Conservation (phyloP, 2,113 vertebrate species). For the Leuciscus idus region DNA sequence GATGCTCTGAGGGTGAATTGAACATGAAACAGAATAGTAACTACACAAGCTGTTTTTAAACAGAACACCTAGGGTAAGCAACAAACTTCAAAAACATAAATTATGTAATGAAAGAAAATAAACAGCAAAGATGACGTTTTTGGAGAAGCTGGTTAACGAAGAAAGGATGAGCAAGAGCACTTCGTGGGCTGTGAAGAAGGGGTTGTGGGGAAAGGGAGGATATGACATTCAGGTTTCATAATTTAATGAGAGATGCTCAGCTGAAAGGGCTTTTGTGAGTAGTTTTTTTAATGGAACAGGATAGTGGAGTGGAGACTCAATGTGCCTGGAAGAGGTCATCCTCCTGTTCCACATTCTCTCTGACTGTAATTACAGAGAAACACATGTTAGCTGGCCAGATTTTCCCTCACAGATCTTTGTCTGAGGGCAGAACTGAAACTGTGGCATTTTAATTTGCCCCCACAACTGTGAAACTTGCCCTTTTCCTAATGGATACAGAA, state of each 20-base stretch:
- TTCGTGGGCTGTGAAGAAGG: slow-evolving; percentile 38
- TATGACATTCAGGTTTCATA: slow-evolving; percentile 59
- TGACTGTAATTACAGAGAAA: slow-evolving; percentile 37
- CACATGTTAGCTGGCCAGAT: slow-evolving; percentile 23
- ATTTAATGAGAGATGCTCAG: slow-evolving; percentile 57
- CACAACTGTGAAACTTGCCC: slow-evolving; percentile 14
- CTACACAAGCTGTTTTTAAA: slow-evolving; percentile 22
- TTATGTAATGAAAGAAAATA: slow-evolving; percentile 30
- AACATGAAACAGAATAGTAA: slow-evolving; percentile 42
- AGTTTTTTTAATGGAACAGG: slow-evolving; percentile 20
- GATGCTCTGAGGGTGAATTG: slow-evolving; percentile 15
- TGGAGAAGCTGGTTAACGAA: background rate
- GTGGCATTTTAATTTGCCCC: slow-evolving; percentile 58
- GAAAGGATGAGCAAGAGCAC: slow-evolving; percentile 41
- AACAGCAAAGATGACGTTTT: slow-evolving; percentile 5
- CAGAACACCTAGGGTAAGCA: slow-evolving; percentile 45
- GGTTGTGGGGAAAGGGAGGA: slow-evolving; percentile 40
- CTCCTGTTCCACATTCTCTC: slow-evolving; percentile 30
- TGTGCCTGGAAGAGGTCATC: slow-evolving; percentile 6
- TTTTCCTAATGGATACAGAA: slow-evolving; percentile 40
- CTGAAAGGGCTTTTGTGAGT: slow-evolving; percentile 51
- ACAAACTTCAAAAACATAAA: slow-evolving; percentile 34
- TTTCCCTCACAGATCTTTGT: slow-evolving; percentile 5
- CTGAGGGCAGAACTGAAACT: slow-evolving; percentile 54
- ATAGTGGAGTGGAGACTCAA: background rate